A percentile compares a stretch with the other conserved stretches of the same genome.
Evolutionary conservation across 2,888 invertebrate genomes (phyloP).

Genomic region (Pocota personata): DNA sequence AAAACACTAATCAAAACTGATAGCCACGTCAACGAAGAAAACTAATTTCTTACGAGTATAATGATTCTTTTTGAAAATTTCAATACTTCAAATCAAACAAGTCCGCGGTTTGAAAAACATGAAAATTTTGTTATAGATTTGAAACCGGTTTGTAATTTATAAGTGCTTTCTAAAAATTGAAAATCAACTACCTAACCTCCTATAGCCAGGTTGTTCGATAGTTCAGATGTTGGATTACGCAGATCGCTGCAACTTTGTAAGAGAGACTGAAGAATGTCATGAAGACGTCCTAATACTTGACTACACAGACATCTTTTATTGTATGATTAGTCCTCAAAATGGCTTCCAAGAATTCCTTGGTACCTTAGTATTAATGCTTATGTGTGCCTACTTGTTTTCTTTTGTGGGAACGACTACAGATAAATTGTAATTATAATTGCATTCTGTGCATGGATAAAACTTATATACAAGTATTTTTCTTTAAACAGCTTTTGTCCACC

Average conservation of each 20-base stretch:
- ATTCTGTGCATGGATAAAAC: not conserved
- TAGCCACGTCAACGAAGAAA: too few relatives aligned
- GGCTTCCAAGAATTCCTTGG: constrained; percentile 58
- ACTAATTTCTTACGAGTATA: not conserved
- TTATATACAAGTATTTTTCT: constrained; percentile 6
- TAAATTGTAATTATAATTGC: constrained; percentile 83
- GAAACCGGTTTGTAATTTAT: constrained; percentile 51
- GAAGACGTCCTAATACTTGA: constrained; percentile 78
- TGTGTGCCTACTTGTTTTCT: constrained; percentile 83
- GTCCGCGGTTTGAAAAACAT: constrained; percentile 38
- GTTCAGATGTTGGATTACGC: constrained; percentile 78
- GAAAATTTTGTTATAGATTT: constrained; percentile 59
- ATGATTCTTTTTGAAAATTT: constrained; percentile 54
- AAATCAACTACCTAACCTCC: constrained; percentile 19
- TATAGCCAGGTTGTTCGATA: constrained; percentile 79
- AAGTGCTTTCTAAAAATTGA: constrained; percentile 15
- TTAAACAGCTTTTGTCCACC: constrained; percentile 84
- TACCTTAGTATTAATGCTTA: constrained; percentile 57
- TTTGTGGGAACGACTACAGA: constrained; percentile 85
- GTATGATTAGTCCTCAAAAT: constrained; percentile 77
- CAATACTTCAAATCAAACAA: constrained; percentile 48
- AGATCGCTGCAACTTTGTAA: constrained; percentile 81
- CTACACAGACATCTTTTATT: constrained; percentile 82
- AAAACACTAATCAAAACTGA: too few relatives aligned
- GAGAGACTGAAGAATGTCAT: constrained; percentile 78